phyloP scores from a whole-genome alignment of 2,113 vertebrate genomes.

The Tretioscincus oriximinensis region DNA sequence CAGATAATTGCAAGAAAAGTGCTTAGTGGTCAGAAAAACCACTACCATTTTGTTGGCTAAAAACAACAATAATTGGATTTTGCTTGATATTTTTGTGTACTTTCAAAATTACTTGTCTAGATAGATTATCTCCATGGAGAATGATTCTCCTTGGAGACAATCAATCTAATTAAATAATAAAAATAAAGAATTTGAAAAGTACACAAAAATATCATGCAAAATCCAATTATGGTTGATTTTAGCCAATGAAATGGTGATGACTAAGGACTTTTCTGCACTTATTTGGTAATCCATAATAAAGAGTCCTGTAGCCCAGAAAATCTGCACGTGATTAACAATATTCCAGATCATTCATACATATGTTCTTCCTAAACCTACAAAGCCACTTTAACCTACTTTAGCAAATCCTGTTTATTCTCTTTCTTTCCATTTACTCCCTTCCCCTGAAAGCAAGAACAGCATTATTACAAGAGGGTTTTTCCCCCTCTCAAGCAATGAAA shows the following conservation, averaged over 20 bases:
- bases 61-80: neutral
- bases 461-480: neutral
- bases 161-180: neutral
- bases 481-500: neutral
- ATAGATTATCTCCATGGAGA: neutral
- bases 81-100: neutral
- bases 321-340: no score
- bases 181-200: neutral
- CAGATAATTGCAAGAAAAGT: no score
- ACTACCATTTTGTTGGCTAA: neutral
- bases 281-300: no score
- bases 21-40: neutral
- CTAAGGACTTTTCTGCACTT: no score
- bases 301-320: no score
- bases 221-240: no score
- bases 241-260: no score
- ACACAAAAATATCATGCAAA: no score
- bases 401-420: neutral
- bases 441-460: neutral
- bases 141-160: neutral
- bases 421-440: neutral
- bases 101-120: neutral
- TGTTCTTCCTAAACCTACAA: neutral
- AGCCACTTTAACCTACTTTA: neutral
- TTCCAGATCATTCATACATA: no score